A percentile compares a stretch with the other conserved stretches of the same genome.
Evolutionary conservation across 1,140 invertebrate species (phyloP).

Genomic region (Heterodera schachtii): DNA sequence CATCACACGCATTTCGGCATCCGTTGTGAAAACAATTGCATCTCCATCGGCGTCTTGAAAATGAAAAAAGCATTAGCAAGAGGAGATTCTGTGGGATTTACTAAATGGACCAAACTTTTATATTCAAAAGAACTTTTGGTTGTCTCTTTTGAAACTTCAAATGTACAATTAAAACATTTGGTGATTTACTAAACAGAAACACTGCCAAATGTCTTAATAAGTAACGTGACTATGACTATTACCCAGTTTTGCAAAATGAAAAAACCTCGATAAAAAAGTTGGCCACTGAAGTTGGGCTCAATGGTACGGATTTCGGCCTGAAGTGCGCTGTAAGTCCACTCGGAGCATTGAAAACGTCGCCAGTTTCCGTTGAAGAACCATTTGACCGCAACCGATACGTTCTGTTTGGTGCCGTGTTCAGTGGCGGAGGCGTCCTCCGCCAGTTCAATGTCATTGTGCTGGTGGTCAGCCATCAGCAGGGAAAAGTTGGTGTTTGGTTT

Average conservation of each 20-base stretch:
- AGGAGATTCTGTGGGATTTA: too few relatives aligned
- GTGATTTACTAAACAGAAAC: too few relatives aligned
- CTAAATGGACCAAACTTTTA: too few relatives aligned
- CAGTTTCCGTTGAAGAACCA: slow-evolving; percentile 32
- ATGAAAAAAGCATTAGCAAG: slow-evolving; percentile 2
- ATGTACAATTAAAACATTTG: too few relatives aligned
- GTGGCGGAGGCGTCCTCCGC: slow-evolving; percentile 1
- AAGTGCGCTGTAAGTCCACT: slow-evolving; percentile 38
- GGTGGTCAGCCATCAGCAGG: neutral
- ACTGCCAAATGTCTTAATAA: neutral
- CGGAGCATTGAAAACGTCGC: slow-evolving; percentile 29
- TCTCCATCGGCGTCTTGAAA: slow-evolving; percentile 44
- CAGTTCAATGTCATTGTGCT: neutral
- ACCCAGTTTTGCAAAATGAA: neutral
- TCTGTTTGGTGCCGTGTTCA: neutral
- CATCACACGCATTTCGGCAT: slow-evolving; percentile 32
- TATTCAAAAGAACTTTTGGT: too few relatives aligned
- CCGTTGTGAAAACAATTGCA: slow-evolving; percentile 34
- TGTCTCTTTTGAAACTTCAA: too few relatives aligned
- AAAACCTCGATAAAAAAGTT: slow-evolving; percentile 41
- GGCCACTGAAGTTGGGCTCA: slow-evolving; percentile 38
- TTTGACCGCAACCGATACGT: slow-evolving; percentile 26
- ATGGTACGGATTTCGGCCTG: slow-evolving; percentile 32
- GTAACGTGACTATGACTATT: slow-evolving; percentile 3
- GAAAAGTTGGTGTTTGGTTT: too few relatives aligned